A percentile compares a stretch with the other conserved stretches of the same genome.
phyloP scores from a whole-genome alignment of 2,797 vertebrate species.

The Anniella stebbinsi region DNA sequence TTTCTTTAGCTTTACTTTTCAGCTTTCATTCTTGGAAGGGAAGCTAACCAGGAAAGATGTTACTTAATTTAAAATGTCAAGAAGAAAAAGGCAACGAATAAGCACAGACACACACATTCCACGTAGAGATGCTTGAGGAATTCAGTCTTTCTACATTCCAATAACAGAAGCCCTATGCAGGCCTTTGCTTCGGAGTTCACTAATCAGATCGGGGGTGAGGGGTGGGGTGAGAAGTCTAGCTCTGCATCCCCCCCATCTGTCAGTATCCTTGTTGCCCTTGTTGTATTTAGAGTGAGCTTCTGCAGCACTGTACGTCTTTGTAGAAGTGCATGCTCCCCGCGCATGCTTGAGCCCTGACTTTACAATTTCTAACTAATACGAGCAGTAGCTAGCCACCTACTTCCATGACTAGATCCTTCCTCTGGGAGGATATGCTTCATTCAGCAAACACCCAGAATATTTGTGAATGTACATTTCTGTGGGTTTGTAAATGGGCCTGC shows the following conservation, averaged over 20 bases:
- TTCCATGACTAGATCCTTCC: background rate
- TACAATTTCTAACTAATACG: background rate
- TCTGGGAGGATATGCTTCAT: background rate
- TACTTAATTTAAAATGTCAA: background rate
- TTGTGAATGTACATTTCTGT: background rate
- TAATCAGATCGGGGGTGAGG: background rate
- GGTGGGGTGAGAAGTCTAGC: background rate
- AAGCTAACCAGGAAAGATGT: background rate
- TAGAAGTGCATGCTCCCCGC: too few species aligned
- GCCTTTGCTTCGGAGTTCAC: background rate
- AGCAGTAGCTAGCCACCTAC: background rate
- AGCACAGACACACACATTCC: background rate
- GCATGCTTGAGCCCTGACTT: too few species aligned
- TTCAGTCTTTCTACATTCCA: background rate
- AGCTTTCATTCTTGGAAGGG: background rate
- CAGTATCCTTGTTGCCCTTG: background rate
- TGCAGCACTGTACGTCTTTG: too few species aligned
- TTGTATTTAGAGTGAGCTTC: too few species aligned
- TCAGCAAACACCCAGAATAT: background rate
- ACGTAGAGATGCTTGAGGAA: background rate
- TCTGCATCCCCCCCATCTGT: background rate
- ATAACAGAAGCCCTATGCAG: background rate
- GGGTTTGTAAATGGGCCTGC: background rate
- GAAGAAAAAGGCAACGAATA: background rate
- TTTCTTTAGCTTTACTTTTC: background rate